These are phyloP conservation scores for Lepilemur septentrionalis DNA, from an alignment of 2,797 vertebrate species.

Conservation along the genomic window DNA sequence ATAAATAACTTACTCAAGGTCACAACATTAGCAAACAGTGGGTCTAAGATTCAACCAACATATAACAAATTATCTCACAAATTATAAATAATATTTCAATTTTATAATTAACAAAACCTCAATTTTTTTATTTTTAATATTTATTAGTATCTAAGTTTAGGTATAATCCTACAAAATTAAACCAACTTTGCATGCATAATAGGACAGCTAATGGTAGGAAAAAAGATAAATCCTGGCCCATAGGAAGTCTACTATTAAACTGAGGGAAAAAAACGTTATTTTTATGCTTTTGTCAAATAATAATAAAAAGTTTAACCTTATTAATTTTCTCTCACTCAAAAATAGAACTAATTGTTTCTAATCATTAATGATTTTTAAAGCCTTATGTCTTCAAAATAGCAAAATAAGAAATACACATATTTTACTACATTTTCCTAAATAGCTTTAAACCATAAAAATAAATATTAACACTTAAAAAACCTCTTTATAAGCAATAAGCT, in stretches of 20 bases:
- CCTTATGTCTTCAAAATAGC: slow-evolving; percentile 53
- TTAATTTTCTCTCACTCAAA: slow-evolving; percentile 16
- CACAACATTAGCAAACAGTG: slow-evolving; percentile 35
- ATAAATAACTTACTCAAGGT: slow-evolving; percentile 9
- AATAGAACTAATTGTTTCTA: slow-evolving; percentile 51
- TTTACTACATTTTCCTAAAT: slow-evolving; percentile 72
- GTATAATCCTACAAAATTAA: neutral
- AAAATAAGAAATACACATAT: slow-evolving; percentile 67
- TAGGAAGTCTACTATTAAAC: neutral
- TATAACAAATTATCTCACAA: neutral
- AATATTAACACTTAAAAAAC: slow-evolving; percentile 67
- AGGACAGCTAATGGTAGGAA: neutral
- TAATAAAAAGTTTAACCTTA: neutral
- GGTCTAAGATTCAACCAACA: slow-evolving; percentile 43
- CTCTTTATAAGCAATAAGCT: slow-evolving; percentile 60
- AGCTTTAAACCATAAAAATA: slow-evolving; percentile 66
- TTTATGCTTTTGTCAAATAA: neutral
- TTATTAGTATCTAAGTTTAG: neutral
- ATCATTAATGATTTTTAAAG: slow-evolving; percentile 55
- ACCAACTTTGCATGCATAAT: neutral
- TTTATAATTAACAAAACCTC: neutral
- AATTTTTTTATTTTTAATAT: slow-evolving; percentile 10
- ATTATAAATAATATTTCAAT: neutral
- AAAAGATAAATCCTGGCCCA: neutral
- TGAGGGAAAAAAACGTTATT: neutral